Evolutionary conservation across 2,797 vertebrate species (phyloP), one percentile per base, ranked within the genome.

Genomic region (Fistularia commersonii): DNA sequence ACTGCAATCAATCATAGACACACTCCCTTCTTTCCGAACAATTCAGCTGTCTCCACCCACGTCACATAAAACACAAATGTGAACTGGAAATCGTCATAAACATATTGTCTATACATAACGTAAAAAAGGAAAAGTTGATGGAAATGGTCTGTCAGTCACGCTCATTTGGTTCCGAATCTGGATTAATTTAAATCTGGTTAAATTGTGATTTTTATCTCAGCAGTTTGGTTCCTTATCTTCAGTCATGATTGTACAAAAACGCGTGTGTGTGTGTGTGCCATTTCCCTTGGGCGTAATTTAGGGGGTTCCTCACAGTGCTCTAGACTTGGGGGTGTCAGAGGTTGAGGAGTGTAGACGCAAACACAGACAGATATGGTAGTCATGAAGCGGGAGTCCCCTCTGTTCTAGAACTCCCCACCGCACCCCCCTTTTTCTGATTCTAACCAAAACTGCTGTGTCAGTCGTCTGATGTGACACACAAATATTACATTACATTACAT

Each of bases 251-350:
- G 33, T 64, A 76, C 68, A 69, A 69, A 80, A 76, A 49, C 66
- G 32, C 32, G 31, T 54, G 67, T 56, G 42, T 48, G 65, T 57
- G 64, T 59, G 51, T 46, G 58, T 57, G 60, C 39, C 53, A 44
- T 13, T 65, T 62, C 66, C 68, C 61, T 47, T n/a, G 33, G 65
- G 79, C 43, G 50, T 64, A 48, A 71, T 68, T 69, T 57, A 39
- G 36, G 50, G 64, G 40, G 60, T 69, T 78, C 69, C 61, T 61
- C 60, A 56, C 45, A 32, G 61, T 8, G 36, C 64, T 61, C 64
- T 61, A 77, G 78, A 78, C 68, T 50, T 31, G 63, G 67, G 59
- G 51, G 33, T 14, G 79, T 82, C 76, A 79, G 55, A 77, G 82
- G 73, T 75, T 62, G 41, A 35, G 0, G 6, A 55, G 57, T 36